Percentiles rank a stretch among this genome's conserved stretches.
Conservation (phyloP, 2,797 vertebrate species). For the Danio choprae region DNA sequence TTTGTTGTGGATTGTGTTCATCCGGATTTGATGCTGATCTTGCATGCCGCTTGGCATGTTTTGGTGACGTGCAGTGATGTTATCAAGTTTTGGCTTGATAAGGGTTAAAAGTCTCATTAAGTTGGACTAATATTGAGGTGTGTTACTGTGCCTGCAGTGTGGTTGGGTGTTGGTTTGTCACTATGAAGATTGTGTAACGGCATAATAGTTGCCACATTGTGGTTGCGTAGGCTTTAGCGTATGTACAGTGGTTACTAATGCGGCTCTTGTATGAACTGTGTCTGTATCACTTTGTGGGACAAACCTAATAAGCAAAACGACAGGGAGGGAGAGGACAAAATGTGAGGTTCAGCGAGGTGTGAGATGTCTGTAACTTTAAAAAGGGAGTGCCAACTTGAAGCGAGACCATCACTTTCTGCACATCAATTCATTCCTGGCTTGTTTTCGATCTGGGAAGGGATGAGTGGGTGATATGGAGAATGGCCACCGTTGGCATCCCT, state of each 20-base stretch:
- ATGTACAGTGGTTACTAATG: not conserved
- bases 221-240: not conserved
- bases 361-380: conserved; percentile 46
- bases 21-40: not conserved
- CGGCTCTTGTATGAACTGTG: not conserved
- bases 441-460: conserved; percentile 44
- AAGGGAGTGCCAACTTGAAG: conserved; percentile 34
- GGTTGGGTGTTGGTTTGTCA: conserved; percentile 12
- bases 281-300: not conserved
- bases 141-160: not conserved
- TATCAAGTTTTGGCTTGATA: conserved; percentile 11
- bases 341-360: conserved; percentile 1
- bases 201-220: not conserved
- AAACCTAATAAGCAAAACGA: not conserved
- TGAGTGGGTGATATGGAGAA: conserved; percentile 52
- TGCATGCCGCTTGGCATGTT: not conserved
- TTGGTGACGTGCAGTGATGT: not conserved
- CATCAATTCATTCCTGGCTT: conserved; percentile 39
- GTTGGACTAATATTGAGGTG: not conserved
- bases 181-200: conserved; percentile 9
- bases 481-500: conserved; percentile 54
- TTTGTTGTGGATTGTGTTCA: not conserved
- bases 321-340: not conserved
- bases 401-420: conserved; percentile 39
- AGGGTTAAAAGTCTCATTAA: not conserved